A percentile compares a stretch with the other conserved stretches of the same genome.
Evolutionary conservation across 2,113 vertebrate genomes (phyloP).

Genomic region (Corvus cornix): DNA sequence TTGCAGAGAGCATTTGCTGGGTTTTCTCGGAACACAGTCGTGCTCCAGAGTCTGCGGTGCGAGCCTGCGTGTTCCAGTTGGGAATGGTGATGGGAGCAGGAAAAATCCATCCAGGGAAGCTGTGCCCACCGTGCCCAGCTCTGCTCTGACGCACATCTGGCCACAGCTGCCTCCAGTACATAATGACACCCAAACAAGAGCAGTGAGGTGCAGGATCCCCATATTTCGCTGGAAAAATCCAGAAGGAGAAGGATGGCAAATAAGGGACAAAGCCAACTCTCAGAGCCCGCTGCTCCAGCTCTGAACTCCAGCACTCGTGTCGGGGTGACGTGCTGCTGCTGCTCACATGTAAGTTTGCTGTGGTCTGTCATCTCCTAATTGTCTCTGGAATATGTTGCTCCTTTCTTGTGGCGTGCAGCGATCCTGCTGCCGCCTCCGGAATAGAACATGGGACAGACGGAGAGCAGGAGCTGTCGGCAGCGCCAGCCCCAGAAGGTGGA

Average conservation of each 20-base stretch:
- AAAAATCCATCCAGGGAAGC: neutral
- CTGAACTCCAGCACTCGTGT: fast-evolving
- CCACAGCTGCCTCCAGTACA: fast-evolving
- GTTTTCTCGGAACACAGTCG: neutral
- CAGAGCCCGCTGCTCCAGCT: neutral
- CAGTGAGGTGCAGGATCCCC: neutral
- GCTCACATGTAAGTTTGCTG: neutral
- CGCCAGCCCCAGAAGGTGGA: neutral
- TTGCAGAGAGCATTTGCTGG: neutral
- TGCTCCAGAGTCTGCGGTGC: neutral
- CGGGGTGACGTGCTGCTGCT: fast-evolving
- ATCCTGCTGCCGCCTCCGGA: neutral
- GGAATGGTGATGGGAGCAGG: neutral
- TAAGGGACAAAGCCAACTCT: fast-evolving
- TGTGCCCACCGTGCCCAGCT: neutral
- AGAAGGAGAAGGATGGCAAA: neutral
- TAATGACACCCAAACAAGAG: fast-evolving
- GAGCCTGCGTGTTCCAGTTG: neutral
- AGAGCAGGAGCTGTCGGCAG: neutral
- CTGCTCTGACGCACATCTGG: neutral
- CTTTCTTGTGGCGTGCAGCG: neutral
- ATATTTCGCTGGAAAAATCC: fast-evolving
- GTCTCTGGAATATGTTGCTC: neutral
- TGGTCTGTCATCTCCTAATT: neutral
- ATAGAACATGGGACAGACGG: fast-evolving